A percentile compares a stretch with the other conserved stretches of the same genome.
Conservation (phyloP, 2,888 invertebrate species). For the Trichopria drosophilae region DNA sequence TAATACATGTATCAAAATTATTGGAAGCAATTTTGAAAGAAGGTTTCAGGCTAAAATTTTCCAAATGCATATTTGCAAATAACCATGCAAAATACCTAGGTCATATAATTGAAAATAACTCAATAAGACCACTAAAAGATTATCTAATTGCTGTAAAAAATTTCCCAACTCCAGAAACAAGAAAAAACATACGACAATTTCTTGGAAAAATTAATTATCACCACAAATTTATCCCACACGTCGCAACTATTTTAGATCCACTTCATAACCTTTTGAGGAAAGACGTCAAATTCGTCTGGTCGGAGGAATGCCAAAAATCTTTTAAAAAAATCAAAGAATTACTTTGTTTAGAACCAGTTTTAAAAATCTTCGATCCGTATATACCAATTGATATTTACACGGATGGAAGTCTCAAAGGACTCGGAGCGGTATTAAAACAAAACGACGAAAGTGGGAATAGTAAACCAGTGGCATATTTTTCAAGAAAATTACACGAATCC, state of each 20-base stretch:
- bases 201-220: slow-evolving; percentile 24
- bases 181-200: slow-evolving; percentile 27
- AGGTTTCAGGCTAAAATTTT: slow-evolving; percentile 34
- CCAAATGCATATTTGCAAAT: slow-evolving; percentile 34
- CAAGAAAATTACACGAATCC: slow-evolving; percentile 19
- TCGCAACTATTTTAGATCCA: slow-evolving; percentile 8
- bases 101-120: slow-evolving; percentile 28
- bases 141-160: slow-evolving; percentile 31
- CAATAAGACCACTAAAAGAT: slow-evolving; percentile 34
- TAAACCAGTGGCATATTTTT: slow-evolving; percentile 27
- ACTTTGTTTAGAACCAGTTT: slow-evolving; percentile 37
- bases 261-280: slow-evolving; percentile 32
- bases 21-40: slow-evolving; percentile 34
- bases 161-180: slow-evolving; percentile 27
- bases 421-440: slow-evolving; percentile 41
- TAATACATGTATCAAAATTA: slow-evolving; percentile 33
- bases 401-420: slow-evolving; percentile 39
- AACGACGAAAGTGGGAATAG: slow-evolving; percentile 24
- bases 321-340: slow-evolving; percentile 35
- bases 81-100: slow-evolving; percentile 30
- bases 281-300: slow-evolving; percentile 33
- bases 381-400: slow-evolving; percentile 40
- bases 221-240: slow-evolving; percentile 14
- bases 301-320: slow-evolving; percentile 34
- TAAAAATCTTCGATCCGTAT: slow-evolving; percentile 40